Conservation (phyloP, 2,888 invertebrate genomes). For the Apotomis betuletana region DNA sequence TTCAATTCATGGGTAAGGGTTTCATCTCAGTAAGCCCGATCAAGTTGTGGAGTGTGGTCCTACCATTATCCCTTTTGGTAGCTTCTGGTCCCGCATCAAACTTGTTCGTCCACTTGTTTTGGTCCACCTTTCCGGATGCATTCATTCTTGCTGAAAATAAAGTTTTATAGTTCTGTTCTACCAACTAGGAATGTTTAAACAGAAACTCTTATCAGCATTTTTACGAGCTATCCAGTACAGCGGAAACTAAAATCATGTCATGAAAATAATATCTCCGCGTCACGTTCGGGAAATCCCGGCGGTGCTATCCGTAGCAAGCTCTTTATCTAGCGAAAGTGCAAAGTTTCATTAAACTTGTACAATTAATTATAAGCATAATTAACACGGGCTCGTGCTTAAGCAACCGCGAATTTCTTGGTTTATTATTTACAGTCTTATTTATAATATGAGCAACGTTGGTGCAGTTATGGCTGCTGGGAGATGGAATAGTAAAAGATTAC, state of each 20-base stretch:
- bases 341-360: conserved; percentile 62
- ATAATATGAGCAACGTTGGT: not conserved
- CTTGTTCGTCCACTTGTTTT: too few relatives aligned
- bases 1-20: too few relatives aligned
- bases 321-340: conserved; percentile 52
- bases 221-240: conserved; percentile 1
- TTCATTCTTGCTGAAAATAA: too few relatives aligned
- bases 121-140: too few relatives aligned
- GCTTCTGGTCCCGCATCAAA: too few relatives aligned
- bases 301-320: conserved; percentile 47
- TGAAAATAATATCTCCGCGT: conserved; percentile 45
- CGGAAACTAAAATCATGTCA: conserved; percentile 33
- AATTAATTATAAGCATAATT: conserved; percentile 64
- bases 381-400: conserved; percentile 54
- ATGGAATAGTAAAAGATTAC: not conserved
- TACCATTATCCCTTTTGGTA: too few relatives aligned
- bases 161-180: too few relatives aligned
- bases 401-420: conserved; percentile 37
- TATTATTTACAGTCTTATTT: conserved; percentile 21
- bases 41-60: too few relatives aligned
- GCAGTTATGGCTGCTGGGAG: not conserved
- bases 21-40: too few relatives aligned
- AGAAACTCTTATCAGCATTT: not conserved
- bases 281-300: conserved; percentile 49
- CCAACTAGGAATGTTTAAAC: too few relatives aligned